Evolutionary conservation across 1,140 invertebrate species (phyloP).

Genomic region (Meloidogyne hapla): DNA sequence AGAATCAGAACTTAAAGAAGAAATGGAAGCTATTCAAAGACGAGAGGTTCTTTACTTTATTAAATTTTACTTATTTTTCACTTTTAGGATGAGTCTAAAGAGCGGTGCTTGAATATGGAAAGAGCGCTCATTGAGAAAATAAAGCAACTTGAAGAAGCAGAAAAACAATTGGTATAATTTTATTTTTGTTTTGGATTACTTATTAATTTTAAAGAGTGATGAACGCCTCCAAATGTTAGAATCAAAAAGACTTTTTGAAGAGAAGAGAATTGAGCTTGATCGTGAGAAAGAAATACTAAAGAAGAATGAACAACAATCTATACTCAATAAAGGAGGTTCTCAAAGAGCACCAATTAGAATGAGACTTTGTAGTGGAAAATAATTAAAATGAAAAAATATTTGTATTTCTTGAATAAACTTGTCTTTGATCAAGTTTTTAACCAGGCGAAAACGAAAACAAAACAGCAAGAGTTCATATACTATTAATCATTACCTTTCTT

Average conservation of each 20-base stretch:
- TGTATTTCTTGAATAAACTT: not conserved
- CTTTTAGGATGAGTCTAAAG: conserved; percentile 43
- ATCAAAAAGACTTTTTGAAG: conserved; percentile 40
- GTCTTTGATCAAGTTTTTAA: not conserved
- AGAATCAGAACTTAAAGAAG: conserved; percentile 46
- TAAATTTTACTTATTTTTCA: not conserved
- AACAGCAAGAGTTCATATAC: not conserved
- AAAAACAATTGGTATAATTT: conserved; percentile 45
- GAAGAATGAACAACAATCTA: conserved; percentile 48
- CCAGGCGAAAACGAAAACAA: not conserved
- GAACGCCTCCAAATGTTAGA: conserved; percentile 51
- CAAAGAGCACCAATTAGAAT: conserved; percentile 46
- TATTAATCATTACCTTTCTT: not conserved
- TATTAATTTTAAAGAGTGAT: conserved; percentile 43
- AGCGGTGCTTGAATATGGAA: conserved; percentile 45
- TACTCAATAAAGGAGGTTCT: conserved; percentile 48
- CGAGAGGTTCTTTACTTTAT: conserved; percentile 36
- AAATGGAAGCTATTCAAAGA: conserved; percentile 45
- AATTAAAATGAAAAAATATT: not conserved
- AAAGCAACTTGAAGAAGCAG: conserved; percentile 44
- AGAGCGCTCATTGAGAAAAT: conserved; percentile 38
- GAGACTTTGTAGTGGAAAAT: conserved; percentile 38
- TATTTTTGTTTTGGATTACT: not conserved
- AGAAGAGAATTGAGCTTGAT: conserved; percentile 39
- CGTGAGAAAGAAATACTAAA: conserved; percentile 42